phyloP scores from a whole-genome alignment of 2,797 vertebrate species.

The Anniella stebbinsi region DNA sequence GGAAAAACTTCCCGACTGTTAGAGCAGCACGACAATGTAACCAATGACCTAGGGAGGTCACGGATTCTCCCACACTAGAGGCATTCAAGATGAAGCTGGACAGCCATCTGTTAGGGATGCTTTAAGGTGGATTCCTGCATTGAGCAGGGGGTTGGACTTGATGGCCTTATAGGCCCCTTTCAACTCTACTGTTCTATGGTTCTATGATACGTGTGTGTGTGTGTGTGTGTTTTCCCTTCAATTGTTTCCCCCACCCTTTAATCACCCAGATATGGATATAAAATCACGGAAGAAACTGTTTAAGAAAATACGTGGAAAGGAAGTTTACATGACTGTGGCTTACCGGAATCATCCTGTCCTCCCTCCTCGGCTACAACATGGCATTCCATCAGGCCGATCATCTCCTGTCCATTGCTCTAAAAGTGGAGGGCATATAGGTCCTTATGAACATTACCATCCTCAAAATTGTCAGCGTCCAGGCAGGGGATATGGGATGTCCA shows the following conservation, averaged over 20 bases:
- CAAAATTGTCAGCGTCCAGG: constrained; percentile 79
- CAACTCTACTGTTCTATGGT: no score
- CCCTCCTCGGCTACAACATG: constrained; percentile 85
- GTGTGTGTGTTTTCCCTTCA: background rate
- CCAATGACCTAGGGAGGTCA: no score
- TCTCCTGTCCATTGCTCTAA: constrained; percentile 72
- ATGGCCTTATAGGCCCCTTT: no score
- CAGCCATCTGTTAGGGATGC: no score
- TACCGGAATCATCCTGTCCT: constrained; percentile 81
- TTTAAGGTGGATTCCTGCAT: no score
- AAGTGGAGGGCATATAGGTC: constrained; percentile 67
- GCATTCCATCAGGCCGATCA: constrained; percentile 70
- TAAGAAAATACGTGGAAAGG: constrained; percentile 89
- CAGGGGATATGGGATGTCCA: constrained; percentile 83
- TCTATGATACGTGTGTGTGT: no score
- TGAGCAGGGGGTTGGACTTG: no score
- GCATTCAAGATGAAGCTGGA: no score
- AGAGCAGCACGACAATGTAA: no score
- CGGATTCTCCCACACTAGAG: no score
- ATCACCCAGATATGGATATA: constrained; percentile 83
- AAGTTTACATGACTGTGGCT: constrained; percentile 83
- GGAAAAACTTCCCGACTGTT: no score
- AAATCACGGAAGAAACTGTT: constrained; percentile 89
- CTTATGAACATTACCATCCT: constrained; percentile 84
- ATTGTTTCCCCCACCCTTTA: no score